phyloP scores from a whole-genome alignment of 2,888 invertebrate species.

The Mystacides longicornis region DNA sequence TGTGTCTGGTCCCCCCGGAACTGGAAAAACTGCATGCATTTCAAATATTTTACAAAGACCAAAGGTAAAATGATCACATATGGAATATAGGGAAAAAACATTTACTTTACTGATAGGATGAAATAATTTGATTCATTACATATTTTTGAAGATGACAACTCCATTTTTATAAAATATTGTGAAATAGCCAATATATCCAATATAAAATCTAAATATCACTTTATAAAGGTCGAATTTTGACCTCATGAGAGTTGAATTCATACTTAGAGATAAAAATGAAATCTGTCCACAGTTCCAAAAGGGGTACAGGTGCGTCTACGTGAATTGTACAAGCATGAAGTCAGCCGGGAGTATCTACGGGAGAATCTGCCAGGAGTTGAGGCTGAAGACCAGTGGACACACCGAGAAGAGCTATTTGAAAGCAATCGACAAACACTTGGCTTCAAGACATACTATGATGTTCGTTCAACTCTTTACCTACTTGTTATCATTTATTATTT shows the following conservation, averaged over 20 bases:
- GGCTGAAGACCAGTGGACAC: constrained; percentile 48
- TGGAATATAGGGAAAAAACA: no score
- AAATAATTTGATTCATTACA: background rate
- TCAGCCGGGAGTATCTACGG: constrained; percentile 76
- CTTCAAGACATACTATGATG: constrained; percentile 63
- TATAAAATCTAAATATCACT: no score
- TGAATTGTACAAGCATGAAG: constrained; percentile 86
- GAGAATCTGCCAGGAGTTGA: constrained; percentile 67
- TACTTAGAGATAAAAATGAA: background rate
- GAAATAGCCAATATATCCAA: no score
- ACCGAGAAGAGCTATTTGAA: constrained; percentile 59
- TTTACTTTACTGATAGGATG: no score
- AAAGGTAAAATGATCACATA: constrained; percentile 41
- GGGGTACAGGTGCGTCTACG: constrained; percentile 56
- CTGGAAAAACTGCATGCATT: constrained; percentile 90
- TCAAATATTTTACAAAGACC: constrained; percentile 62
- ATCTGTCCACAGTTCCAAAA: constrained; percentile 40
- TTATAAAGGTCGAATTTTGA: no score
- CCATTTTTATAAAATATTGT: no score
- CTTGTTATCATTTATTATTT: no score
- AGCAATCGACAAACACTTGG: constrained; percentile 64
- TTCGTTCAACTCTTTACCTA: no score
- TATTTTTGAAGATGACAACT: no score
- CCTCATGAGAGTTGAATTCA: background rate
- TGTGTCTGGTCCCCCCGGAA: constrained; percentile 94